Percentiles rank a stretch among this genome's conserved stretches.
phyloP scores from a whole-genome alignment of 2,888 invertebrate genomes.

The Idaea dimidiata region DNA sequence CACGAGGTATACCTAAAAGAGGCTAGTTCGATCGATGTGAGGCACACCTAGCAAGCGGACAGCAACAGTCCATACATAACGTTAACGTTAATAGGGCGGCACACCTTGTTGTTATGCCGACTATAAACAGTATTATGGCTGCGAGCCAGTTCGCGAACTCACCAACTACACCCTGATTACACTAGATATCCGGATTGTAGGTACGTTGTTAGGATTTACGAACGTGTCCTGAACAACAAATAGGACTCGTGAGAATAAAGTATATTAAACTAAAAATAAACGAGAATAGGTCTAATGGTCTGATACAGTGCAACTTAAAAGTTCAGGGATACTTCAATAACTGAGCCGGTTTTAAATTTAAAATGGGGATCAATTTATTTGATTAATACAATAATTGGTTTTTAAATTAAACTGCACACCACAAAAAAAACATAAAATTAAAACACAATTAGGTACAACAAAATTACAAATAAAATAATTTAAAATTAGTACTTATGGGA shows the following conservation, averaged over 20 bases:
- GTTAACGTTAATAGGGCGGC: slow-evolving; percentile 56
- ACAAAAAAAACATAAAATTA: too few relatives aligned
- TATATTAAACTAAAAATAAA: neutral
- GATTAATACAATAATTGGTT: too few relatives aligned
- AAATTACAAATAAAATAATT: too few relatives aligned
- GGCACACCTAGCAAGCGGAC: slow-evolving; percentile 48
- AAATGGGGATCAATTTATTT: too few relatives aligned
- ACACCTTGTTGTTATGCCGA: slow-evolving; percentile 51
- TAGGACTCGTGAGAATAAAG: neutral
- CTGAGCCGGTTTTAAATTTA: too few relatives aligned
- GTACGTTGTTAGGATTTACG: neutral
- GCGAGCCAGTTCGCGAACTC: slow-evolving; percentile 28
- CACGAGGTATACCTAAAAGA: slow-evolving; percentile 32
- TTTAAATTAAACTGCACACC: too few relatives aligned
- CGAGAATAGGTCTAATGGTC: too few relatives aligned
- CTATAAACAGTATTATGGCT: slow-evolving; percentile 58
- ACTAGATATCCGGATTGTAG: neutral
- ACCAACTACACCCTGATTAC: neutral
- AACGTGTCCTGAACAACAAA: neutral
- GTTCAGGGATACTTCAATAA: too few relatives aligned
- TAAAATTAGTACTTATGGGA: too few relatives aligned
- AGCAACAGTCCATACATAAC: slow-evolving; percentile 48
- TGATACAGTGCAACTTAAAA: too few relatives aligned
- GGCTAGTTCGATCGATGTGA: slow-evolving; percentile 46
- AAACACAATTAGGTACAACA: too few relatives aligned